These are phyloP conservation scores for Psilopsiagon aymara DNA, from an alignment of 2,113 vertebrate genomes.

Conservation along the genomic window DNA sequence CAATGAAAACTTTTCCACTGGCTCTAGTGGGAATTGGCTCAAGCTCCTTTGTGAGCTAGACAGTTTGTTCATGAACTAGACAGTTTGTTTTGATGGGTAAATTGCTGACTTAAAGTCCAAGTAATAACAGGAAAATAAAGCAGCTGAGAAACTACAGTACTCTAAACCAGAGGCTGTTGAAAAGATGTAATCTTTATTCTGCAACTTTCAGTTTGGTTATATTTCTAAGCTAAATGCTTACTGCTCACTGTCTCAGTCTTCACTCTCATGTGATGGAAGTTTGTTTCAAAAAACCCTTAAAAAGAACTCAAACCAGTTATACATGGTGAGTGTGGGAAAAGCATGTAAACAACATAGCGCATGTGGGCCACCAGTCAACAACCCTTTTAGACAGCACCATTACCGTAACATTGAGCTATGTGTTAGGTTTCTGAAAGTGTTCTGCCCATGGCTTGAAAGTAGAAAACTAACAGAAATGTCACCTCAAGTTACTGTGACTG, in stretches of 20 bases:
- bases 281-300: not conserved
- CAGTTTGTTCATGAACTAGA: constrained; percentile 48
- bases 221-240: not conserved
- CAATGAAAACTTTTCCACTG: constrained; percentile 45
- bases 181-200: not conserved
- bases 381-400: not conserved
- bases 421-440: not conserved
- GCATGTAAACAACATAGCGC: not conserved
- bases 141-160: constrained; percentile 8
- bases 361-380: not conserved
- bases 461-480: not conserved
- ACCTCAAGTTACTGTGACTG: not conserved
- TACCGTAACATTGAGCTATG: not conserved
- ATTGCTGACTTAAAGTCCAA: constrained; percentile 33
- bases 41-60: constrained; percentile 22
- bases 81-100: constrained; percentile 53
- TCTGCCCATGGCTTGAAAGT: not conserved
- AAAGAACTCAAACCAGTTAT: not conserved
- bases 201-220: not conserved
- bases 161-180: not conserved
- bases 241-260: not conserved
- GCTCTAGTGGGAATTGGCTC: constrained; percentile 45
- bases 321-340: not conserved
- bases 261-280: not conserved
- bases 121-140: constrained; percentile 20